phyloP scores from a whole-genome alignment of 2,888 invertebrate genomes.

The Sussaba pulchella region DNA sequence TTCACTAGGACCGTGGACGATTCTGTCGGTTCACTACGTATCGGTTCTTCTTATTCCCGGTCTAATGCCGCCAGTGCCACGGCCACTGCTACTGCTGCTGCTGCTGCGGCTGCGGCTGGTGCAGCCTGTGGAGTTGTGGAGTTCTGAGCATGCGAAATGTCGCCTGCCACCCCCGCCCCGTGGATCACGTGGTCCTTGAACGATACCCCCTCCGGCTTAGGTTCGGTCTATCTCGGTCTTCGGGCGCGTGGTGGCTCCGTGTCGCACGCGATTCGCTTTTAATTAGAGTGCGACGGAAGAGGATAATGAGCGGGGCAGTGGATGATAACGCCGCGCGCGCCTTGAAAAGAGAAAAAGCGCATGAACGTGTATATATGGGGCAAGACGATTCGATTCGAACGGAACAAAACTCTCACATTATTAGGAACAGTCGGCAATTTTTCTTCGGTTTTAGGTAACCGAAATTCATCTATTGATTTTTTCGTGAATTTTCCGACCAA shows the following conservation, averaged over 20 bases:
- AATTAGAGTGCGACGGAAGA: conserved; percentile 61
- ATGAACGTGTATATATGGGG: too few relatives aligned
- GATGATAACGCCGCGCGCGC: too few relatives aligned
- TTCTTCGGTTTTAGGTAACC: too few relatives aligned
- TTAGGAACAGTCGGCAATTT: too few relatives aligned
- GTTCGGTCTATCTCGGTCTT: neutral
- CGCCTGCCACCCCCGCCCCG: conserved; percentile 82
- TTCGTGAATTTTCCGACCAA: too few relatives aligned
- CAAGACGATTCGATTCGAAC: too few relatives aligned
- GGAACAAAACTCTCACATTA: too few relatives aligned
- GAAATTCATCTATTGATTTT: too few relatives aligned
- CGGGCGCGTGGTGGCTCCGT: conserved; percentile 16
- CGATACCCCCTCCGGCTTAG: conserved; percentile 55
- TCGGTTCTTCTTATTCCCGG: conserved; percentile 43
- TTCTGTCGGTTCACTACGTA: conserved; percentile 33
- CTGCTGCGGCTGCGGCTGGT: conserved; percentile 68
- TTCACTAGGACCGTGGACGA: conserved; percentile 16
- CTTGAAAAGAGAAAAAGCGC: too few relatives aligned
- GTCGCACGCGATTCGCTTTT: conserved; percentile 47
- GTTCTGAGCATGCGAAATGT: conserved; percentile 83
- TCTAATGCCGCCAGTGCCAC: conserved; percentile 63
- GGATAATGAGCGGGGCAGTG: conserved; percentile 59
- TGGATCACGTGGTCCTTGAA: conserved; percentile 80
- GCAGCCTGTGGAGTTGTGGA: conserved; percentile 79
- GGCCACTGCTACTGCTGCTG: conserved; percentile 70